phyloP scores from a whole-genome alignment of 2,888 invertebrate genomes.

The Drymonia ruficornis region DNA sequence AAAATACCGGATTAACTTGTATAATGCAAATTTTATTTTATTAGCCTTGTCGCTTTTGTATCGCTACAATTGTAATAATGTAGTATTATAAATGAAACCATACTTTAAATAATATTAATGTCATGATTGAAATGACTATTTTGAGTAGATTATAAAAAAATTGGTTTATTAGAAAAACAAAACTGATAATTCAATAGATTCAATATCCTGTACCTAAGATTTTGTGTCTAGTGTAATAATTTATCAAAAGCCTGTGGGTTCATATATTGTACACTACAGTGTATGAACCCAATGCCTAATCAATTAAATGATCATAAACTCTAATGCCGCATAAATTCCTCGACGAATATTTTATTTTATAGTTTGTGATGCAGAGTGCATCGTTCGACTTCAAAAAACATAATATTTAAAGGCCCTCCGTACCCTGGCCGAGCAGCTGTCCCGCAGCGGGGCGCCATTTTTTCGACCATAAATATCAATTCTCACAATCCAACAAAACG shows the following conservation, averaged over 20 bases:
- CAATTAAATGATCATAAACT: conserved; percentile 40
- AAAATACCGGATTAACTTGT: neutral
- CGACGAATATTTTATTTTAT: conserved; percentile 45
- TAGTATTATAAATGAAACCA: too few species aligned
- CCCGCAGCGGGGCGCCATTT: conserved; percentile 70
- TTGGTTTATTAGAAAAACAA: too few species aligned
- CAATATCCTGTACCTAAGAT: too few species aligned
- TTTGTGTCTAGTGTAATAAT: too few species aligned
- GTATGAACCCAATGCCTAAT: conserved; percentile 16
- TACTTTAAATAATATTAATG: too few species aligned
- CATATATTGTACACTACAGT: too few species aligned
- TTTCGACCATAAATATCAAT: conserved; percentile 82
- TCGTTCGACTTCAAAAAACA: conserved; percentile 48
- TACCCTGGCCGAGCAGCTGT: conserved; percentile 61
- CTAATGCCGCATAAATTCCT: conserved; percentile 39
- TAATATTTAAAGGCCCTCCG: conserved; percentile 52
- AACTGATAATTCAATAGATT: too few species aligned
- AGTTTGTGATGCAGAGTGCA: conserved; percentile 42
- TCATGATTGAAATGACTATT: too few species aligned
- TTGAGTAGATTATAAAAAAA: too few species aligned
- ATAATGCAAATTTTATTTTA: neutral
- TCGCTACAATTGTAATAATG: too few species aligned
- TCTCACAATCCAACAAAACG: conserved; percentile 74
- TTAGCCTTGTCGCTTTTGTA: too few species aligned
- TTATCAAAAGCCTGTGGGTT: too few species aligned